phyloP scores from a whole-genome alignment of 2,888 invertebrate species.

The Argyra leucocephala region DNA sequence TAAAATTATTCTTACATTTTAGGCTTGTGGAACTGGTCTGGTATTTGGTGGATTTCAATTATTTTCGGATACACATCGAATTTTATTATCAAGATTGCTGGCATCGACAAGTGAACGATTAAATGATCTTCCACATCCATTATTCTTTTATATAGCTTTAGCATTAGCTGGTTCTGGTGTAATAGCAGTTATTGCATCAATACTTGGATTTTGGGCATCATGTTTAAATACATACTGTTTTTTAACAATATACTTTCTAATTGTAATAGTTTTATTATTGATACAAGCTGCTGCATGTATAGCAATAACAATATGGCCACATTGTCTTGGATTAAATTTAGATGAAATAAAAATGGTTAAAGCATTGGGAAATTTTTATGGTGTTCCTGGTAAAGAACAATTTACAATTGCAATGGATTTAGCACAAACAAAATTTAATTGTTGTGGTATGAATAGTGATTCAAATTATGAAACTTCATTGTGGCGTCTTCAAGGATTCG shows the following conservation, averaged over 20 bases:
- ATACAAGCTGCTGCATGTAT: slow-evolving; percentile 63
- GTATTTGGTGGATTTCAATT: slow-evolving; percentile 64
- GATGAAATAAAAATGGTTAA: slow-evolving; percentile 59
- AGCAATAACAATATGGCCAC: slow-evolving; percentile 65
- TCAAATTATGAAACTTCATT: slow-evolving; percentile 71
- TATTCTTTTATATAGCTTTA: slow-evolving; percentile 67
- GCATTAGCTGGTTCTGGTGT: slow-evolving; percentile 61
- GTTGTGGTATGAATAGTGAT: slow-evolving; percentile 70
- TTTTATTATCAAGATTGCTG: slow-evolving; percentile 62
- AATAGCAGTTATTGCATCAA: slow-evolving; percentile 56
- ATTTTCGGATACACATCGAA: slow-evolving; percentile 59
- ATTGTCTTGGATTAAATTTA: slow-evolving; percentile 62
- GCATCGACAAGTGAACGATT: slow-evolving; percentile 48
- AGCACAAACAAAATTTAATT: slow-evolving; percentile 61
- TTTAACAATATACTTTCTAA: slow-evolving; percentile 62
- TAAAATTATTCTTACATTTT: slow-evolving; percentile 29
- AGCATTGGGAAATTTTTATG: slow-evolving; percentile 65
- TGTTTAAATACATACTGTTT: slow-evolving; percentile 65
- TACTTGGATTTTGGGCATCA: slow-evolving; percentile 73
- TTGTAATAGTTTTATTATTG: slow-evolving; percentile 56
- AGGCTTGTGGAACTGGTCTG: slow-evolving; percentile 64
- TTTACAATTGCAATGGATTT: slow-evolving; percentile 74
- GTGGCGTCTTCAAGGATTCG: slow-evolving; percentile 67
- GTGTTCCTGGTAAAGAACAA: slow-evolving; percentile 57
- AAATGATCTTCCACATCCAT: slow-evolving; percentile 56